Evolutionary conservation across 1,140 invertebrate species (phyloP).

Genomic region (Brachionus manjavacas): DNA sequence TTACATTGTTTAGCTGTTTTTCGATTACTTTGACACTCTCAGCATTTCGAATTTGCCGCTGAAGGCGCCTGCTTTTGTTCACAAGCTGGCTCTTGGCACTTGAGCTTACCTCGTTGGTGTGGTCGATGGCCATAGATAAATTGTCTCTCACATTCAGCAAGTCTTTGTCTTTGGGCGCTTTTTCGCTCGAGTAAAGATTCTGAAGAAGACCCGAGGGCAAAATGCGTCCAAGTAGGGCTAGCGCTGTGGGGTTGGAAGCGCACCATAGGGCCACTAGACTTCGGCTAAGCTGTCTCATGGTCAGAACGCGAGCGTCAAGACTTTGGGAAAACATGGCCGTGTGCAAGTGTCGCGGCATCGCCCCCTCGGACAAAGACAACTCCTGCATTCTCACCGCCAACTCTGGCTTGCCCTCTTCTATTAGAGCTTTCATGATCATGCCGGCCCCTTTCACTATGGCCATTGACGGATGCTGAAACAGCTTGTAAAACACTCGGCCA

Average conservation of each 20-base stretch:
- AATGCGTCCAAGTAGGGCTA: conserved; percentile 78
- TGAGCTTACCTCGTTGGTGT: neutral
- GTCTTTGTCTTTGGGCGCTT: conserved; percentile 66
- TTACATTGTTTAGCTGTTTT: conserved; percentile 34
- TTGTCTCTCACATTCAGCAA: conserved; percentile 72
- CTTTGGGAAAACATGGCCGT: conserved; percentile 80
- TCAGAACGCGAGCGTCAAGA: conserved; percentile 67
- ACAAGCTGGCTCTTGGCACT: conserved; percentile 8
- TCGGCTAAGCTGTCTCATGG: conserved; percentile 79
- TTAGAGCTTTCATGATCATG: conserved; percentile 89
- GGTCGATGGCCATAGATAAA: conserved; percentile 72
- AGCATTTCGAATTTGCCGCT: conserved; percentile 14
- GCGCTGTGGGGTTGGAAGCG: conserved; percentile 83
- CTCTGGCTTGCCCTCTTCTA: conserved; percentile 87
- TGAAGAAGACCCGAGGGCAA: conserved; percentile 79
- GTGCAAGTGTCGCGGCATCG: conserved; percentile 83
- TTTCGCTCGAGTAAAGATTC: conserved; percentile 80
- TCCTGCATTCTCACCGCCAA: conserved; percentile 90
- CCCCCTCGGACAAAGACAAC: conserved; percentile 90
- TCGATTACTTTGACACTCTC: conserved; percentile 20
- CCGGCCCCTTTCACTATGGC: conserved; percentile 97
- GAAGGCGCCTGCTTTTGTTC: neutral
- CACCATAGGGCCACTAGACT: conserved; percentile 97
- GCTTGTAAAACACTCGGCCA: conserved; percentile 80
- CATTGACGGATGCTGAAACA: conserved; percentile 92